Evolutionary conservation across 2,888 invertebrate genomes (phyloP).

Genomic region (Drosophila rubida): DNA sequence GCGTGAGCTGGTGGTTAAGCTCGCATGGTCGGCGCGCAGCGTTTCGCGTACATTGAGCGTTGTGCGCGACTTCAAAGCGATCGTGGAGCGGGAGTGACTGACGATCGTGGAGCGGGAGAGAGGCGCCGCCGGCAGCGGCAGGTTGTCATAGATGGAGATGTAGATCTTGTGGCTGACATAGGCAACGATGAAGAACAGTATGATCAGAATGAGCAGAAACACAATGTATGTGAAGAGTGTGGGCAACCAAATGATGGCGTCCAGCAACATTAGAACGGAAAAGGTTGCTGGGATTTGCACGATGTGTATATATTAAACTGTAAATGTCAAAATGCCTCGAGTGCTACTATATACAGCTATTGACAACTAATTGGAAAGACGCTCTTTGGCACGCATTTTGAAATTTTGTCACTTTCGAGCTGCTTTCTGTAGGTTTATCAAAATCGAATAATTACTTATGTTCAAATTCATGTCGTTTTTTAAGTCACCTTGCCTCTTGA

Average conservation of each 20-base stretch:
- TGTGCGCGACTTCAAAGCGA: slow-evolving; percentile 25
- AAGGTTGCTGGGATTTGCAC: slow-evolving; percentile 29
- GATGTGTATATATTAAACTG: neutral
- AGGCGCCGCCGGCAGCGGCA: slow-evolving; percentile 67
- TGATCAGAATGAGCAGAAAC: slow-evolving; percentile 80
- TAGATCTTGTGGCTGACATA: slow-evolving; percentile 84
- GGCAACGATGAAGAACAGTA: slow-evolving; percentile 82
- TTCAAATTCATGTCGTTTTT: too few relatives aligned
- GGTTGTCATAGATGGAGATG: slow-evolving; percentile 80
- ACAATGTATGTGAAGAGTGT: slow-evolving; percentile 83
- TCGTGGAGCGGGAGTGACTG: neutral
- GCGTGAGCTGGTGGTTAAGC: slow-evolving; percentile 38
- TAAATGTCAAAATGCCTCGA: neutral
- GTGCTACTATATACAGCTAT: neutral
- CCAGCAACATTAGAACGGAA: slow-evolving; percentile 74
- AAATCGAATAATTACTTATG: too few relatives aligned
- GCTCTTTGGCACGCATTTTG: too few relatives aligned
- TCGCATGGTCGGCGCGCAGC: slow-evolving; percentile 19
- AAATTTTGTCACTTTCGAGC: too few relatives aligned
- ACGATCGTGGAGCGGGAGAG: slow-evolving; percentile 31
- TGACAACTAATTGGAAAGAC: too few relatives aligned
- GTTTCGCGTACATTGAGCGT: slow-evolving; percentile 5
- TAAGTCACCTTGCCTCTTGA: too few relatives aligned
- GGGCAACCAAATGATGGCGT: slow-evolving; percentile 82
- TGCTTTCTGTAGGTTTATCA: too few relatives aligned